Evolutionary conservation across 2,888 invertebrate genomes (phyloP).

Genomic region (Eupithecia dodoneata): DNA sequence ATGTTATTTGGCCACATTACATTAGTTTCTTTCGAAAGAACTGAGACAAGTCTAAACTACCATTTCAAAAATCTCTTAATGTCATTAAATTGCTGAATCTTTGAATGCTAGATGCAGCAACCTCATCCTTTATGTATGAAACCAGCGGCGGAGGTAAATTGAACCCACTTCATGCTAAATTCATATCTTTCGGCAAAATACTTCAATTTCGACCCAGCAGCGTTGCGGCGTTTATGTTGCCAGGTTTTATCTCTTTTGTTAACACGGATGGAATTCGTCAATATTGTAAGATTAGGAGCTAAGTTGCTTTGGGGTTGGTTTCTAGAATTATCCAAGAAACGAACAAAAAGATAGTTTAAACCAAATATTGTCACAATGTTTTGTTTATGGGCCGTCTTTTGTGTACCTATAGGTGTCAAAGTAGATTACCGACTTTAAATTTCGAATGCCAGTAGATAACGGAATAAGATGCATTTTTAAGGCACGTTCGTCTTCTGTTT

Average conservation of each 20-base stretch:
- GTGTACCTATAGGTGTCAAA: no score
- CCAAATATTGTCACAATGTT: no score
- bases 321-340: not conserved
- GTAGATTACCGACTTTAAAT: no score
- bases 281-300: not conserved
- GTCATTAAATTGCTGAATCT: conserved; percentile 18
- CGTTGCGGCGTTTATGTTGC: conserved; percentile 15
- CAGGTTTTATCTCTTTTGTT: conserved; percentile 15
- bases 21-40: not conserved
- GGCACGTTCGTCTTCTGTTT: no score
- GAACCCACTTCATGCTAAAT: conserved; percentile 56
- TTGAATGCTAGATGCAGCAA: conserved; percentile 46
- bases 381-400: no score
- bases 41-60: not conserved
- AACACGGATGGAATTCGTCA: conserved; percentile 5
- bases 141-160: conserved; percentile 52
- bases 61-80: not conserved
- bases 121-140: conserved; percentile 69
- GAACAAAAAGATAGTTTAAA: not conserved
- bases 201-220: conserved; percentile 45
- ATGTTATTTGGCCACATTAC: no score
- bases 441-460: no score
- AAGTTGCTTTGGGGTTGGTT: not conserved
- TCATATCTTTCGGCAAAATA: conserved; percentile 56
- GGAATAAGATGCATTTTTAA: no score